Conservation (phyloP, 2,888 invertebrate genomes). For the Tiliacea aurago region DNA sequence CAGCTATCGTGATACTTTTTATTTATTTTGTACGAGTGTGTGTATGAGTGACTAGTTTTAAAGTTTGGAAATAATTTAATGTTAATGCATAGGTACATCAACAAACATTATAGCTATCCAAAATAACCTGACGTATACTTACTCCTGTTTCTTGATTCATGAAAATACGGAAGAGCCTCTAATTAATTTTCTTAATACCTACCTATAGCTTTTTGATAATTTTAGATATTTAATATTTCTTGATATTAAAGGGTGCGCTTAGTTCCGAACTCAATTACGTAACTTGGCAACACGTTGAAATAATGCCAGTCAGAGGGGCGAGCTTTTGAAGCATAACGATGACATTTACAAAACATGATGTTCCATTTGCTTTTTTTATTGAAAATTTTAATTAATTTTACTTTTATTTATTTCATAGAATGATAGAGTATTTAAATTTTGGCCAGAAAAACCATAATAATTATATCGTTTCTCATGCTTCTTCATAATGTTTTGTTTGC, state of each 20-base stretch:
- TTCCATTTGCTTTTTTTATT: slow-evolving; percentile 37
- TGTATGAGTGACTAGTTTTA: background rate
- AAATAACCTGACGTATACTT: background rate
- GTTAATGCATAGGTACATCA: background rate
- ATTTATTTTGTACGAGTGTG: background rate
- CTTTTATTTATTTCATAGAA: slow-evolving; percentile 1
- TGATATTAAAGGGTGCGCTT: slow-evolving; percentile 60
- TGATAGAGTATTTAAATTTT: background rate
- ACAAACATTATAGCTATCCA: background rate
- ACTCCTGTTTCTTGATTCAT: background rate
- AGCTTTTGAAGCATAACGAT: slow-evolving; percentile 61
- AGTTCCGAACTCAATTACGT: slow-evolving; percentile 65
- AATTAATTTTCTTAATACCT: slow-evolving; percentile 11
- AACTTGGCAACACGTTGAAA: slow-evolving; percentile 66
- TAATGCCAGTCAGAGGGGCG: slow-evolving; percentile 66
- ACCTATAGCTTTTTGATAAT: slow-evolving; percentile 31
- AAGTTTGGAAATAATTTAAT: background rate
- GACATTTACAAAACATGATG: slow-evolving; percentile 61
- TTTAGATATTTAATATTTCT: slow-evolving; percentile 48
- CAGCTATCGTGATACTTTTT: slow-evolving; percentile 4
- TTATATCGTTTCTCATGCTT: background rate
- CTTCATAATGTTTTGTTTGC: background rate
- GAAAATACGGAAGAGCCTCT: background rate
- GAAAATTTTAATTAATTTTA: slow-evolving; percentile 14
- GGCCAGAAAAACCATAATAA: background rate